Conservation (phyloP, 2,113 vertebrate species). For the Brienomyrus longianalis region DNA sequence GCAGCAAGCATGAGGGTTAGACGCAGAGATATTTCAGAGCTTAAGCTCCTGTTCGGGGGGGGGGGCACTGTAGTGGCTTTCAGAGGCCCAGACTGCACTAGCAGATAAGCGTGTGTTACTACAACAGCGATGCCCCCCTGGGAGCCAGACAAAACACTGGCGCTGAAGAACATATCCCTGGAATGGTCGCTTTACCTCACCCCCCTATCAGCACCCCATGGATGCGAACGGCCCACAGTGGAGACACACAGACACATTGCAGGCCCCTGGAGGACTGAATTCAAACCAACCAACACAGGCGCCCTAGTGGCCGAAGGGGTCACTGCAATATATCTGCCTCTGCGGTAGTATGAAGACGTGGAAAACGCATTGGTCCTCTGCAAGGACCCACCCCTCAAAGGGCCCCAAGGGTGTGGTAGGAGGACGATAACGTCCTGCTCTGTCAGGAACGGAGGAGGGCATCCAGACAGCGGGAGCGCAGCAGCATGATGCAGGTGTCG, state of each 20-base stretch:
- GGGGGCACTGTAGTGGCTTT: neutral
- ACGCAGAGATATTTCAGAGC: neutral
- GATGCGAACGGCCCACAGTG: neutral
- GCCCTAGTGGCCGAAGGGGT: constrained; percentile 47
- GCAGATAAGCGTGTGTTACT: neutral
- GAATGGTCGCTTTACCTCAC: neutral
- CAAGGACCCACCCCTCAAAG: constrained; percentile 23
- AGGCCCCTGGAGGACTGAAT: neutral
- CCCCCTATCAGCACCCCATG: neutral
- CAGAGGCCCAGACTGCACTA: neutral
- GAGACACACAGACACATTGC: neutral
- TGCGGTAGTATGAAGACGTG: constrained; percentile 39
- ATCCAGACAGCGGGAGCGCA: constrained; percentile 53
- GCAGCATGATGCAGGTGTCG: constrained; percentile 40
- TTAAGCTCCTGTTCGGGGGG: neutral
- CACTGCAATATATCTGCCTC: constrained; percentile 56
- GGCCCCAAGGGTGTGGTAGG: neutral
- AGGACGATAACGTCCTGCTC: neutral
- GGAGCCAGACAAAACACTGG: neutral
- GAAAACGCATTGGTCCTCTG: constrained; percentile 12
- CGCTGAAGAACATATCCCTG: neutral
- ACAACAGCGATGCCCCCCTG: neutral
- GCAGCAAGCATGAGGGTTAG: neutral
- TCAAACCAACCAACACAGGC: neutral
- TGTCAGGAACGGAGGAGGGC: constrained; percentile 30